Percentiles rank a stretch among this genome's conserved stretches.
Conservation (phyloP, 2,797 vertebrate species). For the Buphagus erythrorhynchus region DNA sequence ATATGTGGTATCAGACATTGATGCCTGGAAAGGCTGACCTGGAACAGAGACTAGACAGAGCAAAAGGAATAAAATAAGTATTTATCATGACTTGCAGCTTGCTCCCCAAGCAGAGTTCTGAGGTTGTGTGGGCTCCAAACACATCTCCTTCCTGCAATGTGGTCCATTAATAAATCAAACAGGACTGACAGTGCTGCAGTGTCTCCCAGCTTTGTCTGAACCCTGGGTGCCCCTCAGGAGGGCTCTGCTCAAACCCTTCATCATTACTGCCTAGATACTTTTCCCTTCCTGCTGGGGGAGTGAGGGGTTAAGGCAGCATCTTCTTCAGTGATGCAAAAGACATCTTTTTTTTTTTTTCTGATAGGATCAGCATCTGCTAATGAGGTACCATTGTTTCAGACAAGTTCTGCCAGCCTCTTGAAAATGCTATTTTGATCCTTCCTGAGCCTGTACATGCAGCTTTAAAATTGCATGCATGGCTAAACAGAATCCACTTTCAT, state of each 20-base stretch:
- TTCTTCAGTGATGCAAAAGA: background rate
- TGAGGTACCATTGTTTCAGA: background rate
- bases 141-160: background rate
- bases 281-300: accelerated
- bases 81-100: background rate
- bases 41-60: too few species aligned
- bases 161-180: background rate
- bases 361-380: background rate
- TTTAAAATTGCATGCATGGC: background rate
- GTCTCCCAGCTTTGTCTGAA: background rate
- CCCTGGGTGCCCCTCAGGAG: background rate
- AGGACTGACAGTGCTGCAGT: background rate
- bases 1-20: background rate
- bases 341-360: background rate
- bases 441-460: background rate
- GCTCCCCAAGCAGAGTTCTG: accelerated
- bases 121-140: background rate
- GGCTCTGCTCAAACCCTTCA: background rate
- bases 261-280: background rate
- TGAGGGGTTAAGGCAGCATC: background rate
- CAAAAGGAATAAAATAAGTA: too few species aligned
- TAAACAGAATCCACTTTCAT: background rate
- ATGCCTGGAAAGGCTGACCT: too few species aligned
- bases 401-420: background rate
- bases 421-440: constrained; percentile 21